Percentiles rank a stretch among this genome's conserved stretches.
phyloP scores from a whole-genome alignment of 2,113 vertebrate species.

The Apus apus region DNA sequence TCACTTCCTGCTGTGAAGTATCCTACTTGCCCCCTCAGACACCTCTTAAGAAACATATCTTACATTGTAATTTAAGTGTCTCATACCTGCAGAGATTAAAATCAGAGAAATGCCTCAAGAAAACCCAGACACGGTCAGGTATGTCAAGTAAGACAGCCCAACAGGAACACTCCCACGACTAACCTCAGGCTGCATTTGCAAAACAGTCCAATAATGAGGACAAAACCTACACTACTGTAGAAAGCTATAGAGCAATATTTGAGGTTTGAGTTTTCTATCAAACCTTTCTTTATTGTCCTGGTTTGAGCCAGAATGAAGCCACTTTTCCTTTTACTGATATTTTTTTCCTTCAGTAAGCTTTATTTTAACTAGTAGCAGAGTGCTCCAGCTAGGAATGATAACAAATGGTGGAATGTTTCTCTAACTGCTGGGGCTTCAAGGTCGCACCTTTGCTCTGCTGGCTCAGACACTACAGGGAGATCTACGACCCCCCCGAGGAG shows the following conservation, averaged over 20 bases:
- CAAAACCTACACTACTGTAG: not conserved
- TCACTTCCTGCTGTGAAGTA: not conserved
- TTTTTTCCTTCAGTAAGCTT: too few relatives aligned
- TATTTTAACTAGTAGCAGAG: too few relatives aligned
- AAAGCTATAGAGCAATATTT: not conserved
- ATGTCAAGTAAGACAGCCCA: not conserved
- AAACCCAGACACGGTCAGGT: not conserved
- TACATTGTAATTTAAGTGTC: not conserved
- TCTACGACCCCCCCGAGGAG: too few relatives aligned
- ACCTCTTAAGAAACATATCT: not conserved
- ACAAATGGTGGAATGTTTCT: too few relatives aligned
- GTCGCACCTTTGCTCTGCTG: too few relatives aligned
- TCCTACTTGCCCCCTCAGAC: not conserved
- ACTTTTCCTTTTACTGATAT: too few relatives aligned
- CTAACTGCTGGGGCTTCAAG: too few relatives aligned
- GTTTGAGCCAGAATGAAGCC: too few relatives aligned
- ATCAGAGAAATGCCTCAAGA: not conserved
- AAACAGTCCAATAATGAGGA: rapidly evolving
- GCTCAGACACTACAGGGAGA: too few relatives aligned
- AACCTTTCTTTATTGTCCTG: not conserved
- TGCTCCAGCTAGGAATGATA: too few relatives aligned
- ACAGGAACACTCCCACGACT: not conserved
- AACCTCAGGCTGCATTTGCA: rapidly evolving
- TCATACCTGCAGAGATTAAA: not conserved
- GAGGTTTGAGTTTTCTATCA: not conserved